Evolutionary conservation across 2,888 invertebrate species (phyloP).

Genomic region (Cactoblastis cactorum): DNA sequence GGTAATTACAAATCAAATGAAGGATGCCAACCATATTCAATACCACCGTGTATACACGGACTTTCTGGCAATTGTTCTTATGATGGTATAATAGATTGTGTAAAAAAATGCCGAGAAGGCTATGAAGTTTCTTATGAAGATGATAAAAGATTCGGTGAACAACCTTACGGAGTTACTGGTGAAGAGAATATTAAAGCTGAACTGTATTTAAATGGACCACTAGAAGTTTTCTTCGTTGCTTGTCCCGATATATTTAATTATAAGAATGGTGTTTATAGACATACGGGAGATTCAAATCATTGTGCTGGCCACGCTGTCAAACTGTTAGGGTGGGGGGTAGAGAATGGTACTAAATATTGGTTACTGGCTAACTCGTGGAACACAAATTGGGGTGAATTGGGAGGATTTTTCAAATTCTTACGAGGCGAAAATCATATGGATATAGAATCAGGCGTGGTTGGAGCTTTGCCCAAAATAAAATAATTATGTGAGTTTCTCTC

Average conservation of each 20-base stretch:
- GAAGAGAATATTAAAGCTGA: conserved; percentile 83
- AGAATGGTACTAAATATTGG: conserved; percentile 87
- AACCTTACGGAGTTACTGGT: conserved; percentile 58
- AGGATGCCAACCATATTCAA: conserved; percentile 59
- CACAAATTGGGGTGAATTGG: conserved; percentile 88
- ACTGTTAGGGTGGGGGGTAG: conserved; percentile 88
- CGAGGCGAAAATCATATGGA: conserved; percentile 14
- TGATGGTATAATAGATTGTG: conserved; percentile 86
- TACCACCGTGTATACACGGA: conserved; percentile 80
- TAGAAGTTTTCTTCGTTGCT: conserved; percentile 88
- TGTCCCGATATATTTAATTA: conserved; percentile 87
- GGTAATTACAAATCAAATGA: conserved; percentile 11
- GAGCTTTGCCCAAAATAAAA: no score
- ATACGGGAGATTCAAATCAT: background rate
- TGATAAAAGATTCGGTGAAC: conserved; percentile 84
- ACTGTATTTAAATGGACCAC: conserved; percentile 87
- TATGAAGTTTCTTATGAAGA: conserved; percentile 77
- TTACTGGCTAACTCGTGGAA: conserved; percentile 92
- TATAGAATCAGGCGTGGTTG: no score
- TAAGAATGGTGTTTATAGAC: conserved; percentile 78
- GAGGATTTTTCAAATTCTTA: conserved; percentile 85
- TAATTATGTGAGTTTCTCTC: no score
- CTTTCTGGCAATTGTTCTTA: conserved; percentile 81
- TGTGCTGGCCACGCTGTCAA: conserved; percentile 29
- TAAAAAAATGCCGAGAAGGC: conserved; percentile 76